A percentile compares a stretch with the other conserved stretches of the same genome.
These are phyloP conservation scores for Solenopsis fugax DNA, from an alignment of 1,140 invertebrate species.

Conservation along the genomic window DNA sequence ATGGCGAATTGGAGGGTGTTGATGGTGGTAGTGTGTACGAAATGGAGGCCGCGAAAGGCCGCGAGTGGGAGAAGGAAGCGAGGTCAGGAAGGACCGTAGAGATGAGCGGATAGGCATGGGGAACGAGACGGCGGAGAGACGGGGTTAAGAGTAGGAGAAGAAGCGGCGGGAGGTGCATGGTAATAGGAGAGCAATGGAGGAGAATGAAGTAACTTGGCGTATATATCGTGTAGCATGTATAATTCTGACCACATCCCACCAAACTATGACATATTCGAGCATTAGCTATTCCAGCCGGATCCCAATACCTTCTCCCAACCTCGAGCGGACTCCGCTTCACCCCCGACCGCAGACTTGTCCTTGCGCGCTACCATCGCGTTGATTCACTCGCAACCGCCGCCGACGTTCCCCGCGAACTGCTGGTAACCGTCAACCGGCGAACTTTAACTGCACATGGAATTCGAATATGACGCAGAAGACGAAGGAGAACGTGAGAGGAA, in stretches of 20 bases:
- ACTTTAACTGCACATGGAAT: slow-evolving; percentile 76
- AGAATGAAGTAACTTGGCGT: slow-evolving; percentile 76
- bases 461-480: slow-evolving; percentile 56
- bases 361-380: slow-evolving; percentile 46
- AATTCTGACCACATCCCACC: slow-evolving; percentile 82
- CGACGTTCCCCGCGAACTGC: slow-evolving; percentile 66
- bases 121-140: slow-evolving; percentile 15
- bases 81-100: slow-evolving; percentile 30
- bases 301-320: slow-evolving; percentile 73
- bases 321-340: slow-evolving; percentile 59
- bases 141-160: slow-evolving; percentile 30
- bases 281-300: slow-evolving; percentile 79
- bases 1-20: slow-evolving; percentile 75
- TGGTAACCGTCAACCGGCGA: slow-evolving; percentile 77
- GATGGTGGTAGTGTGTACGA: slow-evolving; percentile 72
- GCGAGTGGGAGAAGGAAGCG: slow-evolving; percentile 21
- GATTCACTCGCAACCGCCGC: slow-evolving; percentile 68
- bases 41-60: slow-evolving; percentile 66
- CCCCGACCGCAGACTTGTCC: slow-evolving; percentile 61
- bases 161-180: slow-evolving; percentile 29
- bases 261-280: slow-evolving; percentile 82
- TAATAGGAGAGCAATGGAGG: slow-evolving; percentile 54
- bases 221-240: slow-evolving; percentile 79
- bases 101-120: slow-evolving; percentile 23
- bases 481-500: slow-evolving; percentile 56